These are phyloP conservation scores for Benitochromis conjunctus DNA, from an alignment of 2,113 vertebrate genomes.

Conservation along the genomic window DNA sequence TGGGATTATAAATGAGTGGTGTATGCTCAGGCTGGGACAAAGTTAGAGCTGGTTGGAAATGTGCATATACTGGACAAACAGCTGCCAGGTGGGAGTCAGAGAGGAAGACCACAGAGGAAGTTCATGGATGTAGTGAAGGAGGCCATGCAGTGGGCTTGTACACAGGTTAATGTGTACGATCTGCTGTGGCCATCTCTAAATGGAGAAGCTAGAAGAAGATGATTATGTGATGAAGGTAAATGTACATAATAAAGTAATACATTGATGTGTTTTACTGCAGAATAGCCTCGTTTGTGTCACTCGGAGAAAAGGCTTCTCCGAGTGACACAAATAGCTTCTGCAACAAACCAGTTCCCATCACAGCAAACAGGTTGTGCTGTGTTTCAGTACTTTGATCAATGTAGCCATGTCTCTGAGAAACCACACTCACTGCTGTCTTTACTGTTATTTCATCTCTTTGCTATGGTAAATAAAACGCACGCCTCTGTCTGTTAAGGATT, in stretches of 20 bases:
- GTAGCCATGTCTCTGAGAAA: background rate
- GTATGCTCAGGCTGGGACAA: background rate
- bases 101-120: no score
- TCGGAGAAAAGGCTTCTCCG: no score
- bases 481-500: background rate
- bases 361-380: background rate
- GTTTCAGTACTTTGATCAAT: background rate
- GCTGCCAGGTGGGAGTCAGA: background rate
- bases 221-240: background rate
- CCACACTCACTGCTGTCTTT: background rate
- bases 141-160: background rate
- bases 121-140: background rate
- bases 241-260: background rate
- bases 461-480: background rate
- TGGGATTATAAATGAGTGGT: background rate
- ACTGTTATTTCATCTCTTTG: background rate
- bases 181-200: background rate
- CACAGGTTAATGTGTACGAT: background rate
- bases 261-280: background rate
- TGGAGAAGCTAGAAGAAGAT: no score
- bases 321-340: background rate
- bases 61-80: background rate
- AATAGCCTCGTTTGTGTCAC: background rate
- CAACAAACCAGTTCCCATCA: no score
- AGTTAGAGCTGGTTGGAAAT: background rate